Percentiles rank a stretch among this genome's conserved stretches.
phyloP scores from a whole-genome alignment of 92 coral and sea anemone species.

The Bergia sp. region DNA sequence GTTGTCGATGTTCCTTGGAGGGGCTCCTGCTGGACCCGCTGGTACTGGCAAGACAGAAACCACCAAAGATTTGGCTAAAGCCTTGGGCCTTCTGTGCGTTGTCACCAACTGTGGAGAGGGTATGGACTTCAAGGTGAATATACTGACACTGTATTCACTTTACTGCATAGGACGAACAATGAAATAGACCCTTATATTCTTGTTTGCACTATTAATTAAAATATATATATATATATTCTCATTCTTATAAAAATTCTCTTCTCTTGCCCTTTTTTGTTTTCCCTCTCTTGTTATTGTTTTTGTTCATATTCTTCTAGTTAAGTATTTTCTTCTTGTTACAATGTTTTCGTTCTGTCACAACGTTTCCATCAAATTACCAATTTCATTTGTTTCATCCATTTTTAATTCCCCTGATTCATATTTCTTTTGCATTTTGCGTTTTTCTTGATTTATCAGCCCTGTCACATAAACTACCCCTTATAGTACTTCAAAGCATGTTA shows the following conservation, averaged over 20 bases:
- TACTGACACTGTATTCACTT: background rate
- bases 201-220: background rate
- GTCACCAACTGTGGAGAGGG: slow-evolving; percentile 99
- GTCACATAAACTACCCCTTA: background rate
- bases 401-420: background rate
- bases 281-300: background rate
- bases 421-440: background rate
- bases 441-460: background rate
- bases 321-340: background rate
- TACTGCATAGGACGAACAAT: too few species aligned
- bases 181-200: background rate
- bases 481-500: background rate
- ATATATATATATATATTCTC: background rate
- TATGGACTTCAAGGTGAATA: slow-evolving; percentile 93
- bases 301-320: background rate
- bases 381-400: background rate
- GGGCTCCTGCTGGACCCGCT: slow-evolving; percentile 99
- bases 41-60: slow-evolving; percentile 99
- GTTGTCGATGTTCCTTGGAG: slow-evolving; percentile 96
- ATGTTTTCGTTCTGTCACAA: background rate
- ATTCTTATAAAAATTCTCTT: background rate
- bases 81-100: slow-evolving; percentile 93
- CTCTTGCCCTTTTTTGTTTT: too few species aligned
- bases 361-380: background rate
- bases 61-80: slow-evolving; percentile 96